A percentile compares a stretch with the other conserved stretches of the same genome.
Evolutionary conservation across 1,140 invertebrate species (phyloP).

Genomic region (Drosophila sp.): DNA sequence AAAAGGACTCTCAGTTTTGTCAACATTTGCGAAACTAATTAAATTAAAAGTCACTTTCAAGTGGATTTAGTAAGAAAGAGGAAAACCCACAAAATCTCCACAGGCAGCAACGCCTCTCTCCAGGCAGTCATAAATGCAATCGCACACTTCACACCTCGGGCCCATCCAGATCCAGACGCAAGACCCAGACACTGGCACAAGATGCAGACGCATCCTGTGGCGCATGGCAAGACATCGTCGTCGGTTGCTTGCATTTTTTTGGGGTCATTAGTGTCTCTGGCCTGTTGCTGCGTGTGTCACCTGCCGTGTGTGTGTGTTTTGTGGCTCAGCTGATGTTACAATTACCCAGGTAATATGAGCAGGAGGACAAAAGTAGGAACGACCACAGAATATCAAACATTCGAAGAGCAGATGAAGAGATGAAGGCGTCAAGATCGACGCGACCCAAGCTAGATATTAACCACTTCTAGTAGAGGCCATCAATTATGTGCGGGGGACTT

Average conservation of each 20-base stretch:
- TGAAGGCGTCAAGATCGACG: constrained; percentile 15
- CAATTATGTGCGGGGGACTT: constrained; percentile 28
- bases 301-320: constrained; percentile 54
- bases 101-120: constrained; percentile 46
- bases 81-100: constrained; percentile 74
- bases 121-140: constrained; percentile 56
- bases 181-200: constrained; percentile 32
- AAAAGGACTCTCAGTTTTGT: constrained; percentile 40
- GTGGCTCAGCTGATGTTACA: constrained; percentile 63
- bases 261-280: constrained; percentile 73
- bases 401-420: constrained; percentile 24
- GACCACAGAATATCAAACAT: constrained; percentile 69
- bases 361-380: constrained; percentile 48
- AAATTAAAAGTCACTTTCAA: constrained; percentile 54
- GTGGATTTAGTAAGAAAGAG: constrained; percentile 32
- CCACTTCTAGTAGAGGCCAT: constrained; percentile 24
- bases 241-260: constrained; percentile 29
- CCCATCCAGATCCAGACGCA: constrained; percentile 36
- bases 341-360: constrained; percentile 66
- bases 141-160: constrained; percentile 41
- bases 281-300: constrained; percentile 53
- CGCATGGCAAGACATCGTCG: constrained; percentile 68
- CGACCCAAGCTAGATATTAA: not conserved
- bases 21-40: constrained; percentile 63
- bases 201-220: constrained; percentile 69